A percentile compares a stretch with the other conserved stretches of the same genome.
Evolutionary conservation across 2,797 vertebrate genomes (phyloP).

Genomic region (Linurgus olivaceus): DNA sequence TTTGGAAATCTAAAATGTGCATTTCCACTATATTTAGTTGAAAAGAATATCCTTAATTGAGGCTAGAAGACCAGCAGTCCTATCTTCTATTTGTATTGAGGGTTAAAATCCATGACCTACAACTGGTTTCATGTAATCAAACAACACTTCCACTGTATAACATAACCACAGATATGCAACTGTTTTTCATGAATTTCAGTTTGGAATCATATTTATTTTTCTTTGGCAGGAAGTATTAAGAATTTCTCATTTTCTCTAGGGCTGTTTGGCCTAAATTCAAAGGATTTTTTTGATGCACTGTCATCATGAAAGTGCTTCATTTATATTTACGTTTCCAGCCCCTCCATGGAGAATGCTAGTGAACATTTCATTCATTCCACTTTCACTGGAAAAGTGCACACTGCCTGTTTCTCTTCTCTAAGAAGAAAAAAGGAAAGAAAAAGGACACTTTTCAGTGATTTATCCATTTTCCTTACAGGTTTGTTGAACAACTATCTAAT

Average conservation of each 20-base stretch:
- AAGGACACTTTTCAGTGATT: neutral
- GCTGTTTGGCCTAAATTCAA: neutral
- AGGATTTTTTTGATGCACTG: neutral
- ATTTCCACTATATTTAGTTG: neutral
- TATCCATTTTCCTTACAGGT: neutral
- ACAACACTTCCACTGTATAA: neutral
- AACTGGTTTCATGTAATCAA: neutral
- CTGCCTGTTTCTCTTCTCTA: neutral
- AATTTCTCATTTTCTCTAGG: neutral
- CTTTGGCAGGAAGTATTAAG: neutral
- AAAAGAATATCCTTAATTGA: neutral
- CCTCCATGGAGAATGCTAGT: neutral
- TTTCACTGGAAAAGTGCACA: neutral
- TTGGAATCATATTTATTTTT: neutral
- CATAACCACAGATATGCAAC: neutral
- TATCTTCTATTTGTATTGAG: neutral
- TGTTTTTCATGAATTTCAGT: neutral
- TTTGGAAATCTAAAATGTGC: neutral
- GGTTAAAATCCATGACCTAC: neutral
- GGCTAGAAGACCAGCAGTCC: neutral
- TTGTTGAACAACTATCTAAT: neutral
- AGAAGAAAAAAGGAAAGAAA: neutral
- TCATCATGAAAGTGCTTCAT: neutral
- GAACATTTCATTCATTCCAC: neutral
- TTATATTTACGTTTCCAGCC: neutral